Conservation (phyloP, 1,140 invertebrate species). For the Philotrypesis tridentata region DNA sequence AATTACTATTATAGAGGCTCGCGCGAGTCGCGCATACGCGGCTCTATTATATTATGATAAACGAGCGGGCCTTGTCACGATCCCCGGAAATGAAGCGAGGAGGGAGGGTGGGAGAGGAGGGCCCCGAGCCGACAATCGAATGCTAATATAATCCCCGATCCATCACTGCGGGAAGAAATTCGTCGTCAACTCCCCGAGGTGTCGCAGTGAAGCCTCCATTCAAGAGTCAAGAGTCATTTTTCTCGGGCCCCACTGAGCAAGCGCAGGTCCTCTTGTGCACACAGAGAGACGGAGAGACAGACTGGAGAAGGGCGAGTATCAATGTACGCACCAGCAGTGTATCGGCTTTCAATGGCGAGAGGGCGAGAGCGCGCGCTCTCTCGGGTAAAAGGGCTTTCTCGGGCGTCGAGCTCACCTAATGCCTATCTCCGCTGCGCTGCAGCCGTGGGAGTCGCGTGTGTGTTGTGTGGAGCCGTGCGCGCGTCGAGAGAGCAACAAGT, state of each 20-base stretch:
- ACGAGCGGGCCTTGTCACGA: background rate
- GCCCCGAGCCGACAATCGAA: background rate
- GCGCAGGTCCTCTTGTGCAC: background rate
- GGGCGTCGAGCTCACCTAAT: slow-evolving; percentile 33
- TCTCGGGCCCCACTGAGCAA: background rate
- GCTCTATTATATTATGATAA: too few relatives aligned
- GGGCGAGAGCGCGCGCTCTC: background rate
- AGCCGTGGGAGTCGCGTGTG: background rate
- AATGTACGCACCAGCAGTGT: background rate
- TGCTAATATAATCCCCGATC: background rate
- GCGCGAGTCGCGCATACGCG: too few relatives aligned
- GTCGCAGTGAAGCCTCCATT: background rate
- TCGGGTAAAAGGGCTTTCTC: background rate
- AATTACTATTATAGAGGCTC: too few relatives aligned
- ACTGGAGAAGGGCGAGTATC: background rate
- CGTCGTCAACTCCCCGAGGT: background rate
- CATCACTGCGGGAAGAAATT: background rate
- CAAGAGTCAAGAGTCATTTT: background rate
- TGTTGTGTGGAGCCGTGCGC: background rate
- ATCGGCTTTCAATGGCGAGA: slow-evolving; percentile 8
- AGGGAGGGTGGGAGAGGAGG: background rate
- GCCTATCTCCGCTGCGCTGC: background rate
- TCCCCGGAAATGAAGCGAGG: background rate
- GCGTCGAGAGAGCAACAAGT: slow-evolving; percentile 9
- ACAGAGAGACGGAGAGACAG: background rate